Conservation (phyloP, 1,140 invertebrate species). For the Procambarus virginalis region DNA sequence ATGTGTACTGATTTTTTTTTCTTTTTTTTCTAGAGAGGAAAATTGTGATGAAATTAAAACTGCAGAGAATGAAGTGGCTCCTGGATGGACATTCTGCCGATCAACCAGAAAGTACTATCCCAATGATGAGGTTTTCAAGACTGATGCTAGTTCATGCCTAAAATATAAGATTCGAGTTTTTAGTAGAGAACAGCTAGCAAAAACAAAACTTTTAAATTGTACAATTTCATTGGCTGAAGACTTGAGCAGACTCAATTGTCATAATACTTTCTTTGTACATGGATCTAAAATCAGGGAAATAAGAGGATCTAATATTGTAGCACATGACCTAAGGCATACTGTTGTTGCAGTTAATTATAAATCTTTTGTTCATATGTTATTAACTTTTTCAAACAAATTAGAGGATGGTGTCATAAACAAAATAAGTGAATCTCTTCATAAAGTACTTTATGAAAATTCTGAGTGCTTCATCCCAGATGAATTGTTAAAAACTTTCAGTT, state of each 20-base stretch:
- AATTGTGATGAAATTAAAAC: background rate
- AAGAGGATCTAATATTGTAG: background rate
- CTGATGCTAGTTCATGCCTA: background rate
- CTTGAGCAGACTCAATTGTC: background rate
- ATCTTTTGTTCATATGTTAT: background rate
- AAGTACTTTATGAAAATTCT: background rate
- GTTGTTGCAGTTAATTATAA: background rate
- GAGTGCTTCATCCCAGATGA: background rate
- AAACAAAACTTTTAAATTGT: background rate
- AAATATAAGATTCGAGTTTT: background rate
- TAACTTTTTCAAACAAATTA: background rate
- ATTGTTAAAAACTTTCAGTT: background rate
- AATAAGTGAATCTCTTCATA: background rate
- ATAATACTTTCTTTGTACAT: background rate
- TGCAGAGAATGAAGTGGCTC: background rate
- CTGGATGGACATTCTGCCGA: background rate
- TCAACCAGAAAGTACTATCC: background rate
- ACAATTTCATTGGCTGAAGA: background rate
- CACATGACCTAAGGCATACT: background rate
- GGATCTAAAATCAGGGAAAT: background rate
- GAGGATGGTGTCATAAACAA: background rate
- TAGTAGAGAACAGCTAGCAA: background rate
- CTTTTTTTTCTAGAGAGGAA: background rate
- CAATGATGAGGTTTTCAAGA: background rate
- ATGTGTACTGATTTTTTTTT: background rate